Conservation (phyloP, 2,797 vertebrate species). For the Parambassis ranga region DNA sequence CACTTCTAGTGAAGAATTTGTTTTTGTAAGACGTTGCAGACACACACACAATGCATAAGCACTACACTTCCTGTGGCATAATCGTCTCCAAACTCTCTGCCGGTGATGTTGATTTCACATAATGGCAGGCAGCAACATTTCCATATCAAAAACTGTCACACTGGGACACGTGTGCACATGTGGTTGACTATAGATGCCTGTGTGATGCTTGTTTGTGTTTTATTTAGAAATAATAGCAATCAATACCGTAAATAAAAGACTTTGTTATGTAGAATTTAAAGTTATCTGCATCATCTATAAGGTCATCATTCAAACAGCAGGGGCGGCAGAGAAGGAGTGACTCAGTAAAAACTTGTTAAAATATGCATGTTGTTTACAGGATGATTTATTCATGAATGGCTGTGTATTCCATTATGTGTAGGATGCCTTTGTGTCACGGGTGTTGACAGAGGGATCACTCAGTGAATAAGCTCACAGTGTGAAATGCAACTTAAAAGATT, state of each 20-base stretch:
- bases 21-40: slow-evolving; percentile 6
- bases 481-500: slow-evolving; percentile 29
- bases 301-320: slow-evolving; percentile 52
- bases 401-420: slow-evolving; percentile 46
- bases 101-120: slow-evolving; percentile 43
- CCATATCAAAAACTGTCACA: slow-evolving; percentile 68
- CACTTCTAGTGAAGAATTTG: slow-evolving; percentile 34
- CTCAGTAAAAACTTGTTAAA: slow-evolving; percentile 62
- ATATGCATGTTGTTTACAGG: slow-evolving; percentile 68
- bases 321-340: slow-evolving; percentile 36
- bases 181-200: neutral
- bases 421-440: slow-evolving; percentile 45
- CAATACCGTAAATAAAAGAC: slow-evolving; percentile 56
- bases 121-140: slow-evolving; percentile 52
- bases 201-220: neutral
- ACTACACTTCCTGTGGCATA: slow-evolving; percentile 25
- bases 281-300: slow-evolving; percentile 29
- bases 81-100: slow-evolving; percentile 52
- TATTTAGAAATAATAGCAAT: slow-evolving; percentile 30
- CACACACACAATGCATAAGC: slow-evolving; percentile 32
- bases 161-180: slow-evolving; percentile 1
- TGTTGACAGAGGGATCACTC: slow-evolving; percentile 39
- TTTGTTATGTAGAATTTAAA: slow-evolving; percentile 11
- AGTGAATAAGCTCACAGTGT: slow-evolving; percentile 4
- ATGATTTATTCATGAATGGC: slow-evolving; percentile 68